Base-by-base conservation (phyloP, 2,113 vertebrate genomes). In the Sander lucioperca region DNA sequence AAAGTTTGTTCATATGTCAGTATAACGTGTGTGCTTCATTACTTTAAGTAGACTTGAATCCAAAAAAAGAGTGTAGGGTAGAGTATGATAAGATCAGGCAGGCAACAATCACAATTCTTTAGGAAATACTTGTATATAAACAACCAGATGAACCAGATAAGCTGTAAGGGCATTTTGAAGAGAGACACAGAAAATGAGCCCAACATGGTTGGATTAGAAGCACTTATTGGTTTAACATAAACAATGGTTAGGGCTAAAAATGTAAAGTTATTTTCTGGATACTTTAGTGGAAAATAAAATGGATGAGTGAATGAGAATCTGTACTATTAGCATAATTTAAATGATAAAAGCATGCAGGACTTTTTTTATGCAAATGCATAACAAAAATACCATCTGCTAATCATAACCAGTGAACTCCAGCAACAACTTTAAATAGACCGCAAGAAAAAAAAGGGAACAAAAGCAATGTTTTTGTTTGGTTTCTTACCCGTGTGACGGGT, bases 401-500 rank as follows among this genome's bases (percentile, higher is more conserved):
- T 67, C n/a, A 77, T 51, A 80, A 68, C 6, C 18, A 50, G 45
- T n/a, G 64, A 53, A 39, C 27, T 63, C 45, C 3, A 12, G 59
- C 14, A 62, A 25, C 25, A n/a, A 45, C 50, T 47, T 45, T 53
- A 54, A 66, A 65, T 21, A 4, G 27, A 66, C 4, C 15, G 23
- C 18, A 43, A 18, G 13, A 63, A 45, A 53, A 6, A 45, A 71
- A 14, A 39, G 39, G 16, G 9, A 76, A 61, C 21, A 71, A 77
- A 65, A 50, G 15, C 18, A 68, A 27, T 1, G 33, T 19, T 47
- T 58, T 15, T 23, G 12, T 3, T 59, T 23, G 1, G 19, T 61
- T 77, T 85, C 48, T 88, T 95, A 99, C 98, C 98, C 89, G 96
- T 96, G 65, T 92, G 71, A 57, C 93, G 90, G 59, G 95, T 93